Evolutionary conservation across 2,797 vertebrate species (phyloP).

Genomic region (Leuciscus waleckii): DNA sequence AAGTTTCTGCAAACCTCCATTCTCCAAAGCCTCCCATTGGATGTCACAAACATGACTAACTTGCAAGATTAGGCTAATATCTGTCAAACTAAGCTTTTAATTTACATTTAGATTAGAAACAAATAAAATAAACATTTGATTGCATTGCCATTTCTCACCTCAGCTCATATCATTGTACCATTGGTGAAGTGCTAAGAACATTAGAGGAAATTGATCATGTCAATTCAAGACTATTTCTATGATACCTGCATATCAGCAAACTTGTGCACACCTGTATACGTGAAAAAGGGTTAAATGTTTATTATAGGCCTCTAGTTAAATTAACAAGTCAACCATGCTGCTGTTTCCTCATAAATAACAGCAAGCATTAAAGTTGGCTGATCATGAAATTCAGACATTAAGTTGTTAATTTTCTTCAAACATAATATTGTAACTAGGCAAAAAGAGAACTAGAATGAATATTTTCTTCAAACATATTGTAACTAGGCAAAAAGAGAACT

Average conservation of each 20-base stretch:
- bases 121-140: background rate
- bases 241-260: background rate
- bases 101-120: background rate
- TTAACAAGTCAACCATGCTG: background rate
- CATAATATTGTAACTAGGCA: background rate
- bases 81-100: background rate
- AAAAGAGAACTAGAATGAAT: background rate
- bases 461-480: background rate
- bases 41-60: background rate
- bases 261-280: background rate
- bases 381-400: background rate
- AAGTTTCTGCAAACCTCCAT: background rate
- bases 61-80: too few relatives aligned
- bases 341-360: background rate
- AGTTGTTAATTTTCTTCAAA: background rate
- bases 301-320: background rate
- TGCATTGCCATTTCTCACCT: background rate
- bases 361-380: background rate
- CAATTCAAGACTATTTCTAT: background rate
- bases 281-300: background rate
- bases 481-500: background rate
- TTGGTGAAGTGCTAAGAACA: background rate
- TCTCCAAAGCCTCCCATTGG: background rate
- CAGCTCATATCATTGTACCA: background rate
- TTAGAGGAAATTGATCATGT: background rate